Evolutionary conservation across 1,140 invertebrate species (phyloP).

Genomic region (Caenorhabditis elegans): WBcel235 BX284605.5:12796501-12797000

Average conservation of each 20-base stretch:
- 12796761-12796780: not conserved
- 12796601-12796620: not conserved
- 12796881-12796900: not conserved
- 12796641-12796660: not conserved
- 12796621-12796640: not conserved
- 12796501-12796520: not conserved
- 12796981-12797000: not conserved
- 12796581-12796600: slow-evolving; percentile 26
- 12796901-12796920: not conserved
- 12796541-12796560: not conserved
- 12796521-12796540: slow-evolving; percentile 42
- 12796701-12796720: not conserved
- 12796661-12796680: not conserved
- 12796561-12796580: slow-evolving; percentile 35
- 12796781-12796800: not conserved
- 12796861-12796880: not conserved
- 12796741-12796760: not conserved
- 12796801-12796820: not conserved
- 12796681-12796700: not conserved
- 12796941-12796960: not conserved
- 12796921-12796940: slow-evolving; percentile 2
- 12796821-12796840: not conserved
- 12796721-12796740: not conserved
- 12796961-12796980: slow-evolving; percentile 4
- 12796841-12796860: not conserved